Evolutionary conservation across 2,797 vertebrate genomes (phyloP).

Genomic region (Carcharodon carcharias): DNA sequence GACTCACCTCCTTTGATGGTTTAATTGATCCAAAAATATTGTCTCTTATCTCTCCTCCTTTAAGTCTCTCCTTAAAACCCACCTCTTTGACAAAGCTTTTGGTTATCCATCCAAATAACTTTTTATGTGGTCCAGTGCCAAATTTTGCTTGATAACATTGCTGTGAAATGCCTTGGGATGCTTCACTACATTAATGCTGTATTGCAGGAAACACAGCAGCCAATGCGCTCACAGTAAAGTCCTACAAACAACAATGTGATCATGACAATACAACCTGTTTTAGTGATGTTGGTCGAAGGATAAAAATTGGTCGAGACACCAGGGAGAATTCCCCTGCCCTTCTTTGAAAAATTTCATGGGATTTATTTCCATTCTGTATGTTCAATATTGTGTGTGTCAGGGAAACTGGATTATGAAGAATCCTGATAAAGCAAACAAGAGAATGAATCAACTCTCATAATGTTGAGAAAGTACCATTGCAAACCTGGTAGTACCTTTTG

Average conservation of each 20-base stretch:
- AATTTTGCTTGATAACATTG: background rate
- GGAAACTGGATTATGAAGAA: background rate
- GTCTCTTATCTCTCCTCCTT: background rate
- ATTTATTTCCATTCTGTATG: background rate
- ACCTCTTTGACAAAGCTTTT: background rate
- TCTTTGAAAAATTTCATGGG: background rate
- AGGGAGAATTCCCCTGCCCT: too few species aligned
- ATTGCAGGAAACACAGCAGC: too few species aligned
- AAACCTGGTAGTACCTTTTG: background rate
- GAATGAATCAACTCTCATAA: background rate
- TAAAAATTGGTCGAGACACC: too few species aligned
- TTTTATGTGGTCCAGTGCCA: too few species aligned
- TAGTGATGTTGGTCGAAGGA: too few species aligned
- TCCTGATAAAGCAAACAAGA: background rate
- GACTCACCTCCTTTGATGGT: background rate
- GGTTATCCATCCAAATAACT: background rate
- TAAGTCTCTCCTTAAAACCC: background rate
- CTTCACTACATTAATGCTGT: background rate
- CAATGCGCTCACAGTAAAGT: background rate
- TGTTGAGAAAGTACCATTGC: background rate
- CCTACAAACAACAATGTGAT: too few species aligned
- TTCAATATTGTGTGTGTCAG: background rate
- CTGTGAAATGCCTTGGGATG: background rate
- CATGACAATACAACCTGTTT: too few species aligned
- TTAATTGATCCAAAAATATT: background rate